These are phyloP conservation scores for Uria lomvia DNA, from an alignment of 2,113 vertebrate genomes.

Conservation along the genomic window DNA sequence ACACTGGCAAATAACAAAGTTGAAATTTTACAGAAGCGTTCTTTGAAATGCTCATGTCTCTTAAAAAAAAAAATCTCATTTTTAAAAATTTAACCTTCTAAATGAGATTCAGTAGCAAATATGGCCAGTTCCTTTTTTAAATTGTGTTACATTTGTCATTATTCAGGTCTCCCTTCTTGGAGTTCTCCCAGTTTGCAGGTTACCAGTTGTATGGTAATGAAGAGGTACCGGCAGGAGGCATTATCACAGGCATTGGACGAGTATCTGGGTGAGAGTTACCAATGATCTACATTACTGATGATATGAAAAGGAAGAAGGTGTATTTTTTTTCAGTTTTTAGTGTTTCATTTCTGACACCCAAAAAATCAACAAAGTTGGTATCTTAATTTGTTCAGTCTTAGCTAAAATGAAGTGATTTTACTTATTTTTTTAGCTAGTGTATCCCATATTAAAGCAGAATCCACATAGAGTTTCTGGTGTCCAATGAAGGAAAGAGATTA, in stretches of 20 bases:
- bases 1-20: background rate
- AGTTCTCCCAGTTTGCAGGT: slow-evolving; percentile 95
- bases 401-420: background rate
- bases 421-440: background rate
- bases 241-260: slow-evolving; percentile 92
- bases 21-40: background rate
- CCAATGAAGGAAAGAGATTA: background rate
- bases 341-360: background rate
- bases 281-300: background rate
- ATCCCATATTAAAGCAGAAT: background rate
- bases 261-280: slow-evolving; percentile 86
- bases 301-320: background rate
- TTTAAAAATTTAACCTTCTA: background rate
- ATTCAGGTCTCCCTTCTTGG: slow-evolving; percentile 89
- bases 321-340: background rate
- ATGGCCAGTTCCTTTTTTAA: background rate
- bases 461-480: background rate
- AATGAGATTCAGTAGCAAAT: background rate
- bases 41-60: background rate
- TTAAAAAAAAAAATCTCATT: no score
- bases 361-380: background rate
- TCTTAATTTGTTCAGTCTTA: background rate
- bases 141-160: background rate
- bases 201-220: slow-evolving; percentile 91
- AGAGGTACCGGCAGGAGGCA: slow-evolving; percentile 92